Conservation (phyloP, 1,140 invertebrate species). For the Mactra quadrangularis region DNA sequence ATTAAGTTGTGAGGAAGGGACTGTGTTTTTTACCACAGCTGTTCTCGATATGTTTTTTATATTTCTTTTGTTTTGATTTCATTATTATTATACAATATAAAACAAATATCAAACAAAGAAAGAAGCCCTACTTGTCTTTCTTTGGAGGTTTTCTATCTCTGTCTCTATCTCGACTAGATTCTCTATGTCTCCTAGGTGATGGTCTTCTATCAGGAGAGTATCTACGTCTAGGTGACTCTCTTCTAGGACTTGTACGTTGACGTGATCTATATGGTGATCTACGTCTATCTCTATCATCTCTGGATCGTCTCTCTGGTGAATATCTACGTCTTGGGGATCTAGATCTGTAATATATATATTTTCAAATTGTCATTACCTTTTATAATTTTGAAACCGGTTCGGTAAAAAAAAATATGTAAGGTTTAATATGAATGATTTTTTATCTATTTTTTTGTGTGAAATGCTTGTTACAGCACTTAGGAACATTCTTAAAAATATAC, state of each 20-base stretch:
- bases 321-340: conserved; percentile 22
- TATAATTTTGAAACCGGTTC: too few species aligned
- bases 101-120: too few species aligned
- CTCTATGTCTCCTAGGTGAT: conserved; percentile 25
- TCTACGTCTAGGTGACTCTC: conserved; percentile 27
- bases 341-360: conserved; percentile 14
- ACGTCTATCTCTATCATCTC: conserved; percentile 28
- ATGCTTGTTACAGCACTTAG: too few species aligned
- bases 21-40: too few species aligned
- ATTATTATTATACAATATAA: too few species aligned
- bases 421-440: background rate
- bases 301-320: conserved; percentile 8
- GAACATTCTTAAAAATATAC: too few species aligned
- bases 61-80: too few species aligned
- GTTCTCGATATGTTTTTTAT: too few species aligned
- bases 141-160: conserved; percentile 1
- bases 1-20: too few species aligned
- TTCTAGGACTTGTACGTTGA: conserved; percentile 25
- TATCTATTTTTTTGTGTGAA: too few species aligned
- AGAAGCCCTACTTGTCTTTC: too few species aligned
- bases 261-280: conserved; percentile 29
- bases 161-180: conserved; percentile 13
- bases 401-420: background rate
- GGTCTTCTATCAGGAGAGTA: conserved; percentile 35
- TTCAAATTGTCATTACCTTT: too few species aligned